These are phyloP conservation scores for Vidua chalybeata DNA, from an alignment of 2,113 vertebrate species.

Conservation along the genomic window DNA sequence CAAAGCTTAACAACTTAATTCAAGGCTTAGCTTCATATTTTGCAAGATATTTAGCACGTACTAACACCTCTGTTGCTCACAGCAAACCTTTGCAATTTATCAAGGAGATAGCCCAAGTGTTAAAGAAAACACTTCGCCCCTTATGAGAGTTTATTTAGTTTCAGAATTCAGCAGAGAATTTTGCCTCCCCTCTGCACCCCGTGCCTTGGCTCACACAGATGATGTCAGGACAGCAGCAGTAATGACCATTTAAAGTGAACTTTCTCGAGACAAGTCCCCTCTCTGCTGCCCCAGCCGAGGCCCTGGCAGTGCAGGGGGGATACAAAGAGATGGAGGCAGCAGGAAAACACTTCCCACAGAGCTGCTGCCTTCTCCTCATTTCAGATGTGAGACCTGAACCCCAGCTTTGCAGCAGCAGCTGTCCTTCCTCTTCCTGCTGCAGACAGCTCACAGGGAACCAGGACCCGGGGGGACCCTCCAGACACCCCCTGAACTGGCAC, in stretches of 20 bases:
- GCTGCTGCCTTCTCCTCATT: background rate
- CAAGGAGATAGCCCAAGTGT: slow-evolving; percentile 11
- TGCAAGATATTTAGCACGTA: background rate
- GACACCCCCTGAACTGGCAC: fast-evolving
- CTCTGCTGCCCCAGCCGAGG: background rate
- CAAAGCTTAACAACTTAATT: slow-evolving; percentile 27
- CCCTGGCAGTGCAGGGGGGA: background rate
- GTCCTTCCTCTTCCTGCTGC: background rate
- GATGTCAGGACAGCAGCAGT: background rate
- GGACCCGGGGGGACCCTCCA: fast-evolving
- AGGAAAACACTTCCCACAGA: background rate
- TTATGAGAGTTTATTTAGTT: background rate
- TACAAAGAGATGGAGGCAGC: background rate
- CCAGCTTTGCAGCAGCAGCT: background rate
- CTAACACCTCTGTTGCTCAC: background rate
- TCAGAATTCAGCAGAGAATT: background rate
- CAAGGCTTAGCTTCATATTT: slow-evolving; percentile 20
- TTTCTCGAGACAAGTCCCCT: fast-evolving
- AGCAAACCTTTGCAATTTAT: slow-evolving; percentile 23
- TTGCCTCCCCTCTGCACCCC: background rate
- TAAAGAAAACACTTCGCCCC: background rate
- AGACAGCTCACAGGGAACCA: background rate
- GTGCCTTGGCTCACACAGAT: background rate
- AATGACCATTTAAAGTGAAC: background rate
- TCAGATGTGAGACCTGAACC: background rate